Conservation (phyloP, 2,888 invertebrate genomes). For the Podabrus alpinus region DNA sequence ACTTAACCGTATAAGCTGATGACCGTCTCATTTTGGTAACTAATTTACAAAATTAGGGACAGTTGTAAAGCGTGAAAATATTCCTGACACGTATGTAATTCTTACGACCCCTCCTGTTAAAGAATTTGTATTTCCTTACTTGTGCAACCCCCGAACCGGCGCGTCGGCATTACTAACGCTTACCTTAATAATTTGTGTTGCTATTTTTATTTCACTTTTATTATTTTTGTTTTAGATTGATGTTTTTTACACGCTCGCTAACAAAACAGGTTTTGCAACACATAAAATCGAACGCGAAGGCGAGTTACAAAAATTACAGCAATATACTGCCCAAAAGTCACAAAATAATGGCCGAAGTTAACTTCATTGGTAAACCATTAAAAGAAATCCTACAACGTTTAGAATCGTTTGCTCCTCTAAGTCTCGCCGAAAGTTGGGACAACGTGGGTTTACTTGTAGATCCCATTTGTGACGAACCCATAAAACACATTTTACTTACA, state of each 20-base stretch:
- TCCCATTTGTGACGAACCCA: slow-evolving; percentile 60
- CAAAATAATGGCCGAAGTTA: slow-evolving; percentile 35
- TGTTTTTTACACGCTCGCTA: slow-evolving; percentile 13
- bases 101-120: too few species aligned
- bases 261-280: not conserved
- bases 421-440: slow-evolving; percentile 86
- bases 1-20: too few species aligned
- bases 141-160: too few species aligned
- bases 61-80: too few species aligned
- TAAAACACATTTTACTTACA: slow-evolving; percentile 77
- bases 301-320: slow-evolving; percentile 31
- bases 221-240: slow-evolving; percentile 18
- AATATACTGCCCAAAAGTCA: not conserved
- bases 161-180: not conserved
- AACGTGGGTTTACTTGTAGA: slow-evolving; percentile 92
- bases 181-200: not conserved
- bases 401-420: slow-evolving; percentile 70
- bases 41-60: too few species aligned
- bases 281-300: not conserved
- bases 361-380: slow-evolving; percentile 55
- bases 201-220: not conserved
- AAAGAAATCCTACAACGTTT: slow-evolving; percentile 62
- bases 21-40: too few species aligned
- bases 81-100: too few species aligned
- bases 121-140: too few species aligned